Percentiles rank a stretch among this genome's conserved stretches.
These are phyloP conservation scores for Drosophila anomalata DNA, from an alignment of 2,888 invertebrate species.

Conservation along the genomic window DNA sequence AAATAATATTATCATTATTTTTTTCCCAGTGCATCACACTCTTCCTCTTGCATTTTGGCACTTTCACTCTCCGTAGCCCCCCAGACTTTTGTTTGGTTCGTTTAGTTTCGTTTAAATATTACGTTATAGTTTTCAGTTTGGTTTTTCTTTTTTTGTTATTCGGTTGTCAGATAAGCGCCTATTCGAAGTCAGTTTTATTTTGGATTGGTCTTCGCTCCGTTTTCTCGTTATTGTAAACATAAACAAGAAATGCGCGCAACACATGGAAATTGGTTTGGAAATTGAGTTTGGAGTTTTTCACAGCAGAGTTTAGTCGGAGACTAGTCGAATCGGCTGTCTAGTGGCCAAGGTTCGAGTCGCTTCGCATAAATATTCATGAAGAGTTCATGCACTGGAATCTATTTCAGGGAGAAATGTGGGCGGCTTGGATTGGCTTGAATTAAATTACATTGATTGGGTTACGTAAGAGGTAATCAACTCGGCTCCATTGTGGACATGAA, in stretches of 20 bases:
- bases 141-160: constrained; percentile 7
- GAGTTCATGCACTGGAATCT: constrained; percentile 1
- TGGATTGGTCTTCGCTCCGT: constrained; percentile 8
- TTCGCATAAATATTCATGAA: constrained; percentile 34
- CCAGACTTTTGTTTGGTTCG: constrained; percentile 36
- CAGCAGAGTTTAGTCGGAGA: constrained; percentile 18
- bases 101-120: constrained; percentile 64
- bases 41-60: constrained; percentile 59
- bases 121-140: constrained; percentile 55
- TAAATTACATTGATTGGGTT: constrained; percentile 19
- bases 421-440: constrained; percentile 17
- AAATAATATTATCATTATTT: neutral
- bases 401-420: constrained; percentile 17
- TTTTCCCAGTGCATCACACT: constrained; percentile 17
- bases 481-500: constrained; percentile 3
- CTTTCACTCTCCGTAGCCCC: constrained; percentile 70
- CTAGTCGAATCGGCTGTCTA: constrained; percentile 27
- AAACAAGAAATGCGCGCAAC: constrained; percentile 49
- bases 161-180: constrained; percentile 58
- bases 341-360: constrained; percentile 59
- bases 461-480: constrained; percentile 21
- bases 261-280: constrained; percentile 27
- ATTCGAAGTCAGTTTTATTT: constrained; percentile 44
- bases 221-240: constrained; percentile 57
- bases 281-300: constrained; percentile 24